Base-by-base conservation (phyloP, 2,888 invertebrate genomes). In the Trissoscelio sp. region DNA sequence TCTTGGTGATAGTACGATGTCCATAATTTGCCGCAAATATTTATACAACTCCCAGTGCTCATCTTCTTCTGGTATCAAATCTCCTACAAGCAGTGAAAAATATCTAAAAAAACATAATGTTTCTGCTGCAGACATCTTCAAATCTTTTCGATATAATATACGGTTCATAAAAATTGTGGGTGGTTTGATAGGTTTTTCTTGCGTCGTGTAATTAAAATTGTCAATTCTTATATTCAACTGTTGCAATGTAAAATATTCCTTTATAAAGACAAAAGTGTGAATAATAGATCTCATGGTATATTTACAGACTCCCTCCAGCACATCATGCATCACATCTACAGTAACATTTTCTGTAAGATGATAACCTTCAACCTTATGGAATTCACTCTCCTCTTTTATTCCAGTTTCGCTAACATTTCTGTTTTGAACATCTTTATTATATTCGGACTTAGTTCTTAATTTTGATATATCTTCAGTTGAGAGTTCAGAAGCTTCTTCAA, bases 241-340 rank as follows among this genome's bases (percentile, higher is more conserved):
- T 11, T 72, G 16, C 12, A 72, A 12, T 12, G 48, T 60, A 28
- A 60, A 72, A 39, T 20, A 51, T 24, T 60, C 24, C 37, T 72
- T 72, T 39, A 24, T 20, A 60, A 11, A 48, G 39, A 24, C 24
- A 24, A 24, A 24, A 3, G 24, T 24, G 6, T 24, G 24, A 6
- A 24, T 24, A 6, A 24, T 24, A 4, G 16, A 16, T 6, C 14
- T 22, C 37, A 72, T 14, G 14, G 46, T 28, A 9, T 81, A 78
- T 22, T 67, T 20, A 37, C 51, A 51, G n/a, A 82, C 74, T 3
- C 79, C 79, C 22, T 82, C 75, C 9, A 79, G 11, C 5, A 82
- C 24, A 7, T 79, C 82, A 44, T 82, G 74, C 79, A 79, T 82
- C 44, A 79, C 22, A 37, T 79, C 74, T 7, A 74, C 6, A 16